A percentile compares a stretch with the other conserved stretches of the same genome.
These are phyloP conservation scores for Thamnaconus septentrionalis DNA, from an alignment of 2,113 vertebrate species.

Conservation along the genomic window DNA sequence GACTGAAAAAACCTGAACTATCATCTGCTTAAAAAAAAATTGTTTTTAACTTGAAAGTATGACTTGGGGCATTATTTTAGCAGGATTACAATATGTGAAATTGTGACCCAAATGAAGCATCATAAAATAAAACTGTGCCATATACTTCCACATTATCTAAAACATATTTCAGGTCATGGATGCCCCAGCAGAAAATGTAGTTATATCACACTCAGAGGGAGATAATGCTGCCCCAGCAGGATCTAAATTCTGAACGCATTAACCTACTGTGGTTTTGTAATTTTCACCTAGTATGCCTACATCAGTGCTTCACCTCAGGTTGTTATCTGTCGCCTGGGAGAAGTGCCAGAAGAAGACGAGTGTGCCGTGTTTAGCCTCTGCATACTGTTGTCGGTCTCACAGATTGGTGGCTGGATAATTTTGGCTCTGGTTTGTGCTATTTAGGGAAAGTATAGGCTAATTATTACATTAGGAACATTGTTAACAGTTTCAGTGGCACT, in stretches of 20 bases:
- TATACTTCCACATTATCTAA: too few species aligned
- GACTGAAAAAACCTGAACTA: too few species aligned
- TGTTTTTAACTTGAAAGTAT: too few species aligned
- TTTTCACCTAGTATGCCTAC: conserved; percentile 22
- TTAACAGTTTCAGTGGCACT: too few species aligned
- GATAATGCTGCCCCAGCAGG: not conserved
- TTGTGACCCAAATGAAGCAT: too few species aligned
- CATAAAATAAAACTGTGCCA: too few species aligned
- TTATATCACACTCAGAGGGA: too few species aligned
- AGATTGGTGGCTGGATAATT: not conserved
- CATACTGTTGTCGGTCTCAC: not conserved
- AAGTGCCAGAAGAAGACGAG: conserved; percentile 1
- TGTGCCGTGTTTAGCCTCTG: not conserved
- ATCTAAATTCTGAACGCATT: conserved; percentile 7
- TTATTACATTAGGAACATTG: not conserved
- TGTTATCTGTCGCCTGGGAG: conserved; percentile 1
- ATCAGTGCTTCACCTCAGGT: conserved; percentile 5
- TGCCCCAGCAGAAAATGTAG: too few species aligned
- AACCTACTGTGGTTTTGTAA: conserved; percentile 23
- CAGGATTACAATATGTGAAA: too few species aligned
- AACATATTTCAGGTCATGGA: too few species aligned
- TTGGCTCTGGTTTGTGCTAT: not conserved
- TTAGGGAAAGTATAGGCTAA: not conserved
- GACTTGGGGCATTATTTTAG: too few species aligned
- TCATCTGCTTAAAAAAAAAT: too few species aligned